Percentiles rank a stretch among this genome's conserved stretches.
phyloP scores from a whole-genome alignment of 2,113 vertebrate genomes.

The Caranx melampygus region DNA sequence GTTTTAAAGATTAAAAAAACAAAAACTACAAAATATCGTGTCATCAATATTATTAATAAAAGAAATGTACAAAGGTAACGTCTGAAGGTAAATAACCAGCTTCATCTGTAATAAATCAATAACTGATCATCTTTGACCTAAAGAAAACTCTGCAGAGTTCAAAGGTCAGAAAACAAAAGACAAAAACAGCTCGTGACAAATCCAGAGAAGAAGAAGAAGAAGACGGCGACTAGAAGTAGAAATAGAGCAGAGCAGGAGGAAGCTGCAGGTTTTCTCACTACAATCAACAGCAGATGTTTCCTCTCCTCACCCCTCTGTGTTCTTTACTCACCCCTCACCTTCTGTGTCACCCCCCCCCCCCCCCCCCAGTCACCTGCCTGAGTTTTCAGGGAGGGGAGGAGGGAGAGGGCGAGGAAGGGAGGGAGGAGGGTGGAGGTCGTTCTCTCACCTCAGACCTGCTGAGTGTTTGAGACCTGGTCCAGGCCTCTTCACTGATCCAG shows the following conservation, averaged over 20 bases:
- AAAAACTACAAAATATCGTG: too few relatives aligned
- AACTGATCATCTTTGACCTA: too few relatives aligned
- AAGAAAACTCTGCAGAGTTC: too few relatives aligned
- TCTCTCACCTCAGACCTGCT: slow-evolving; percentile 52
- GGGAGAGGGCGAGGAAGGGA: too few relatives aligned
- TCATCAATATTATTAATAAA: too few relatives aligned
- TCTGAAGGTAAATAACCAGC: too few relatives aligned
- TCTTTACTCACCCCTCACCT: not conserved
- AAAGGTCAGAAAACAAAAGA: too few relatives aligned
- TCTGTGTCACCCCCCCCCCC: slow-evolving; percentile 12
- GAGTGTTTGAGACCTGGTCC: slow-evolving; percentile 56
- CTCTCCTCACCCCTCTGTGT: slow-evolving; percentile 42
- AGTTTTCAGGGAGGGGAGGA: slow-evolving; percentile 11
- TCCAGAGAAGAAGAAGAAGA: slow-evolving; percentile 2
- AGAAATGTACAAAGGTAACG: too few relatives aligned
- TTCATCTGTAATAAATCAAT: too few relatives aligned
- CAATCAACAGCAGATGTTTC: slow-evolving; percentile 71
- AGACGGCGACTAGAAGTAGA: slow-evolving; percentile 3
- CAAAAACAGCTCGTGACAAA: not conserved
- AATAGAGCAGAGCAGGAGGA: slow-evolving; percentile 34
- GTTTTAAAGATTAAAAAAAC: too few relatives aligned
- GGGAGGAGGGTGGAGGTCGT: not conserved
- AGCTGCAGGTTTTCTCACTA: slow-evolving; percentile 59
- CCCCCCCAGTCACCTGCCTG: slow-evolving; percentile 43
- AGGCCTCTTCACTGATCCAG: slow-evolving; percentile 44